Evolutionary conservation across 2,113 vertebrate species (phyloP), one percentile per base, ranked within the genome.

Genomic region (Elephas maximus): DNA sequence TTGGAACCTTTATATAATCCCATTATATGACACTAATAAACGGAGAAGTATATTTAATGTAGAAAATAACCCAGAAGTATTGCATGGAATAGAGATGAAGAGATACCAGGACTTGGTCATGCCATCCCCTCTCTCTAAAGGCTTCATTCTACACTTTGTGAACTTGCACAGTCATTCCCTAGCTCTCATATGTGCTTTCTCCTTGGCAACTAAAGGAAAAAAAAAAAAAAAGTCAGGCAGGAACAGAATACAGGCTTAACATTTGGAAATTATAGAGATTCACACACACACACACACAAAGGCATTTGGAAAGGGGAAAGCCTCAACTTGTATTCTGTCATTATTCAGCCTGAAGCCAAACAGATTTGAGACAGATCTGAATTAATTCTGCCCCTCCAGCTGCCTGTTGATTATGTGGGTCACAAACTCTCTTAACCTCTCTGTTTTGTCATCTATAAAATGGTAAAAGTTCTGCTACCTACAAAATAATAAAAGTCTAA

Each of bases 401-500:
- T 78, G 3, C 33, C 20, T 60, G 7, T 57, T 73, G 24, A 12
- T 85, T 69, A 67, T 63, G 23, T 69, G 48, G 95, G 15, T 62
- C 23, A 26, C 33, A 86, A 73, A 69, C 7, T 73, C 51, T 84
- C 20, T 80, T 76, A 65, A 84, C 51, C 51, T 91, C 51, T 91
- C 33, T 67, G 23, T 81, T 80, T 84, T 95, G 30, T 48, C 26
- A 71, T 7, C 23, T 65, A 74, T 41, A 74, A 74, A 37, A 15
- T 74, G 37, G 44, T 41, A 23, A 74, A 74, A 21, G 18, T 85
- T 79, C 79, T 97, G 37, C 41, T 17, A 60, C 10, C 12, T 73
- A 65, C 18, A 94, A 89, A 95, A 73, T 88, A 15, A 60, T 48
- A 76, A 91, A 86, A 26, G 18, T 45, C 62, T 89, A 82, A 41